Percentiles rank a stretch among this genome's conserved stretches.
phyloP scores from a whole-genome alignment of 2,888 invertebrate genomes.

The Luffia ferchaultella region DNA sequence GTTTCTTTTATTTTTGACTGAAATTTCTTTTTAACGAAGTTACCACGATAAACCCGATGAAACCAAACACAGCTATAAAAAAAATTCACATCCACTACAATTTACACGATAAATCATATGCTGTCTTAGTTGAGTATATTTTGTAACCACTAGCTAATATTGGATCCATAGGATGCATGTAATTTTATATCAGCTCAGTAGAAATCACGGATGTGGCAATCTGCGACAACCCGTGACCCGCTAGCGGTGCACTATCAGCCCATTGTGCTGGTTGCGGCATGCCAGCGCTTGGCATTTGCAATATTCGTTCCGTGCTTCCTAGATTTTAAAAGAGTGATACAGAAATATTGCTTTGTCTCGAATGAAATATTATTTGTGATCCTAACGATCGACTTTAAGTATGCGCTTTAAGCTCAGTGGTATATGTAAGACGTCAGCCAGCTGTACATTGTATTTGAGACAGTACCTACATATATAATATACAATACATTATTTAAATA shows the following conservation, averaged over 20 bases:
- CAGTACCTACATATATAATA: too few relatives aligned
- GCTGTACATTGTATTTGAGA: too few relatives aligned
- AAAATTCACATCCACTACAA: too few relatives aligned
- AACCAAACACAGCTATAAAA: too few relatives aligned
- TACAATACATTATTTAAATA: too few relatives aligned
- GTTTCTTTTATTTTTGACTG: conserved; percentile 24
- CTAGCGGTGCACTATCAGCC: neutral
- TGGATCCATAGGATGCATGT: neutral
- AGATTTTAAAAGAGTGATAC: conserved; percentile 43
- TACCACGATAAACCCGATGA: too few relatives aligned
- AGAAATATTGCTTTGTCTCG: neutral
- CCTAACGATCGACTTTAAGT: neutral
- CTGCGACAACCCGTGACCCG: neutral
- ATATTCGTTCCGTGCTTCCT: conserved; percentile 37
- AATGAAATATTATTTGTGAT: neutral
- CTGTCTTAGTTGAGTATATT: too few relatives aligned
- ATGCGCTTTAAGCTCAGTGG: too few relatives aligned
- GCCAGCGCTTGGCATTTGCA: conserved; percentile 27
- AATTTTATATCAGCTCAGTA: neutral
- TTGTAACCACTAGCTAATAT: neutral
- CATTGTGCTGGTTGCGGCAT: neutral
- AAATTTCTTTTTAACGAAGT: conserved; percentile 20
- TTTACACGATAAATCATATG: too few relatives aligned
- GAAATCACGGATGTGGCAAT: neutral
- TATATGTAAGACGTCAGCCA: too few relatives aligned